A percentile compares a stretch with the other conserved stretches of the same genome.
These are phyloP conservation scores for Microplitis demolitor DNA, from an alignment of 1,140 invertebrate genomes.

Conservation along the genomic window DNA sequence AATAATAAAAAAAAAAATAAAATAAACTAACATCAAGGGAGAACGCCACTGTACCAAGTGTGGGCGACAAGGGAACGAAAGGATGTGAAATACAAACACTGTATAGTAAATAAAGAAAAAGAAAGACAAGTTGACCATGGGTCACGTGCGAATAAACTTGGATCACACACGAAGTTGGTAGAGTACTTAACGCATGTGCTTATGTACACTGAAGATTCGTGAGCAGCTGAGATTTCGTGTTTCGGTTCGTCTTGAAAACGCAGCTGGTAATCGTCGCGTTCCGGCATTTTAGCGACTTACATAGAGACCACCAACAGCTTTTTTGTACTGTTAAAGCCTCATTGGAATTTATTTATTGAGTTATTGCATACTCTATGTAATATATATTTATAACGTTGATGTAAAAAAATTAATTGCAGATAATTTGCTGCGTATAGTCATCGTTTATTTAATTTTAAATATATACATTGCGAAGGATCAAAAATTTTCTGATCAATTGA, in stretches of 20 bases:
- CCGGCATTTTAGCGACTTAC: conserved; percentile 1
- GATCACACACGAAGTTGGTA: conserved; percentile 27
- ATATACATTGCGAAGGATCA: too few relatives aligned
- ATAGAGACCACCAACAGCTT: conserved; percentile 14
- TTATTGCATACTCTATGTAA: neutral
- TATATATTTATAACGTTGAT: neutral
- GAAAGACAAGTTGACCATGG: conserved; percentile 15
- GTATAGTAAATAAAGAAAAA: conserved; percentile 28
- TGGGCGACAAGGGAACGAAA: conserved; percentile 47
- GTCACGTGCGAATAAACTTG: conserved; percentile 24
- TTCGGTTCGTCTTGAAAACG: conserved; percentile 3
- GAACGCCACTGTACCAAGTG: conserved; percentile 31
- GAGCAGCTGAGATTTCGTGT: conserved; percentile 11
- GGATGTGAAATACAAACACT: conserved; percentile 58
- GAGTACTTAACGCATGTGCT: conserved; percentile 20
- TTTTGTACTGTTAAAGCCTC: neutral
- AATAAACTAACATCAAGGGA: neutral
- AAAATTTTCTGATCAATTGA: too few relatives aligned
- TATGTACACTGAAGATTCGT: neutral
- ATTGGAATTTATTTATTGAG: conserved; percentile 11
- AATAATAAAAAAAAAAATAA: conserved; percentile 15
- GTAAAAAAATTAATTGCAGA: neutral
- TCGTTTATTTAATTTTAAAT: too few relatives aligned
- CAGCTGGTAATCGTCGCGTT: conserved; percentile 9
- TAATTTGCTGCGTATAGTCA: too few relatives aligned